Base-by-base conservation (phyloP, 2,888 invertebrate species). In the Fissipunctia ypsillon region DNA sequence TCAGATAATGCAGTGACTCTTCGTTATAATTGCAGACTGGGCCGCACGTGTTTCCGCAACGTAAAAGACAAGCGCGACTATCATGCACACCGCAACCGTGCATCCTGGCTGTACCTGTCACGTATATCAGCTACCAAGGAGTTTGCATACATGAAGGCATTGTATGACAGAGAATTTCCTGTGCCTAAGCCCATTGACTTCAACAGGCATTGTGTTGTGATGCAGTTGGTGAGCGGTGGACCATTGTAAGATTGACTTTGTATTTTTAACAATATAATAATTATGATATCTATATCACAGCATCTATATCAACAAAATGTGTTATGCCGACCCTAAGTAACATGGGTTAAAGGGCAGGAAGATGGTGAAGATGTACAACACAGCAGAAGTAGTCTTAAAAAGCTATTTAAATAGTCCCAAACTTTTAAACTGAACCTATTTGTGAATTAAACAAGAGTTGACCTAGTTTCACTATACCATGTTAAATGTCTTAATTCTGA, bases 51-150 rank as follows among this genome's bases (percentile, higher is more conserved):
- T 86, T 99, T 99, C 91, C 97, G 99, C 12, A 99, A 99, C 90
- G 96, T 99, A 28, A 99, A 99, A 91, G 98, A 98, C 88, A 99
- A 99, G 94, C 97, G 99, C 10, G 99, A 99, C 94, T 99, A 99
- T 94, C 99, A 99, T 92, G 98, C 98, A 73, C 98, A 99, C 87
- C 97, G 99, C 70, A 98, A 98, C 90, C 97, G 97, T 69, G 98
- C 97, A 16, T 99, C 99, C 0, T 99, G 99, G 99, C 95, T 99
- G 0, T 99, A 99, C 93, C 95, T 99, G 68, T 99, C 99, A 0
- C 97, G 99, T 74, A 98, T 99, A 86, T 99, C 99, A 0, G 99
- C 99, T 0, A 98, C 99, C 2, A 99, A 99, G 95, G 99, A 99
- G 95, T 99, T 98, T 96, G 99, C 99, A 0, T 99, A 99, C 92